phyloP scores from a whole-genome alignment of 1,140 invertebrate genomes.

The Phthorimaea operculella region DNA sequence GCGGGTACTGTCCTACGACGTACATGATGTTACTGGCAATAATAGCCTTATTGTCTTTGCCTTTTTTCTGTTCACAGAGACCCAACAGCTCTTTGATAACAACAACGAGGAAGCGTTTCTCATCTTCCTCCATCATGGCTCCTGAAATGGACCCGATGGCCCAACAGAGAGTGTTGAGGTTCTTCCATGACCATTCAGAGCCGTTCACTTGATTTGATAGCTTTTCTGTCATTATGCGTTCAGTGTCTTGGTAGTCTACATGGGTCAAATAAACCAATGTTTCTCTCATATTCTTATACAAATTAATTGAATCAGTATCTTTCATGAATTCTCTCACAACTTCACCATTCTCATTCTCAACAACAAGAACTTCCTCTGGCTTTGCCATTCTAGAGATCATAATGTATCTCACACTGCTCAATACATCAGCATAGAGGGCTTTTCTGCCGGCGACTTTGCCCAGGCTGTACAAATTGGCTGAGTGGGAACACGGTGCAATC shows the following conservation, averaged over 20 bases:
- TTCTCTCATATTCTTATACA: slow-evolving; percentile 99
- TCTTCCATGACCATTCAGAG: slow-evolving; percentile 99
- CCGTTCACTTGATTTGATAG: slow-evolving; percentile 99
- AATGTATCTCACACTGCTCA: slow-evolving; percentile 94
- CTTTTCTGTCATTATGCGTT: slow-evolving; percentile 99
- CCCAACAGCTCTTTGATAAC: slow-evolving; percentile 99
- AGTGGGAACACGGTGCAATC: slow-evolving; percentile 71
- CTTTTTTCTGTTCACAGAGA: slow-evolving; percentile 98
- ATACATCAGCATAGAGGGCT: slow-evolving; percentile 80
- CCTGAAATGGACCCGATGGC: slow-evolving; percentile 99
- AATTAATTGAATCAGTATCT: slow-evolving; percentile 99
- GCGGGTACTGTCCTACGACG: slow-evolving; percentile 99
- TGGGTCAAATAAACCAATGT: slow-evolving; percentile 99
- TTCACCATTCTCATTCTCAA: slow-evolving; percentile 99
- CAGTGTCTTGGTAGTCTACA: slow-evolving; percentile 97
- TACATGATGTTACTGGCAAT: slow-evolving; percentile 99
- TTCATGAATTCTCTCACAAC: slow-evolving; percentile 99
- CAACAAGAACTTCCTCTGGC: slow-evolving; percentile 99
- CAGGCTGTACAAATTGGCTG: slow-evolving; percentile 54
- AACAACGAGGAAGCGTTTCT: slow-evolving; percentile 98
- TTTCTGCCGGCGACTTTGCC: slow-evolving; percentile 64
- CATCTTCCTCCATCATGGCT: slow-evolving; percentile 98
- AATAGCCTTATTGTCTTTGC: slow-evolving; percentile 99
- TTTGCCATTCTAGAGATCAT: slow-evolving; percentile 99
- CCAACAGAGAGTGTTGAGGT: slow-evolving; percentile 99